Evolutionary conservation across 2,888 invertebrate species (phyloP).

Genomic region (Stenolophus ochropezus): DNA sequence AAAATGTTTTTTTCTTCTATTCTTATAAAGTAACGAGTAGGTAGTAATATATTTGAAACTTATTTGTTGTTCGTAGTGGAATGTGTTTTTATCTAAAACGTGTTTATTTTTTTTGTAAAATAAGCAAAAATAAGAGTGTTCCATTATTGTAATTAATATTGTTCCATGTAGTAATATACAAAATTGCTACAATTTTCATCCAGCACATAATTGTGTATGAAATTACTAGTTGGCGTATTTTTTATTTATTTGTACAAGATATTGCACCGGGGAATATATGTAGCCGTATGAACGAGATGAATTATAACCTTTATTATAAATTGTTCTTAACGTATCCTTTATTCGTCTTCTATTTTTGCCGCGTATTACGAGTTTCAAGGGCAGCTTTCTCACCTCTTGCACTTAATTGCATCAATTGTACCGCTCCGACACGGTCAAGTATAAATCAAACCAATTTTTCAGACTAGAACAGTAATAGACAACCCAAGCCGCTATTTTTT

Average conservation of each 20-base stretch:
- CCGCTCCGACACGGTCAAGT: neutral
- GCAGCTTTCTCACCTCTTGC: conserved; percentile 46
- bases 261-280: conserved; percentile 28
- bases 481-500: too few species aligned
- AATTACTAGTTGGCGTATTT: conserved; percentile 46
- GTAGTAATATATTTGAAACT: too few species aligned
- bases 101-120: neutral
- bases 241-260: conserved; percentile 33
- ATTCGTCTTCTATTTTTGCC: conserved; percentile 32
- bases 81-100: too few species aligned
- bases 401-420: conserved; percentile 54
- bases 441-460: neutral
- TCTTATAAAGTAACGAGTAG: too few species aligned
- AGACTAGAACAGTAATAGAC: neutral
- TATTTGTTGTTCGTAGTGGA: too few species aligned
- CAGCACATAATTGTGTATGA: conserved; percentile 39
- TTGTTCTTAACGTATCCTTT: conserved; percentile 48
- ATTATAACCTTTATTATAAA: conserved; percentile 51
- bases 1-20: too few species aligned
- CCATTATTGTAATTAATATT: neutral
- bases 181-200: conserved; percentile 42
- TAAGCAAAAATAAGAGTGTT: neutral
- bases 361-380: conserved; percentile 39
- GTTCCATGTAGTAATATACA: neutral
- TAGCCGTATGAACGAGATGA: conserved; percentile 1